Evolutionary conservation across 2,797 vertebrate genomes (phyloP).

Genomic region (Prionace glauca): DNA sequence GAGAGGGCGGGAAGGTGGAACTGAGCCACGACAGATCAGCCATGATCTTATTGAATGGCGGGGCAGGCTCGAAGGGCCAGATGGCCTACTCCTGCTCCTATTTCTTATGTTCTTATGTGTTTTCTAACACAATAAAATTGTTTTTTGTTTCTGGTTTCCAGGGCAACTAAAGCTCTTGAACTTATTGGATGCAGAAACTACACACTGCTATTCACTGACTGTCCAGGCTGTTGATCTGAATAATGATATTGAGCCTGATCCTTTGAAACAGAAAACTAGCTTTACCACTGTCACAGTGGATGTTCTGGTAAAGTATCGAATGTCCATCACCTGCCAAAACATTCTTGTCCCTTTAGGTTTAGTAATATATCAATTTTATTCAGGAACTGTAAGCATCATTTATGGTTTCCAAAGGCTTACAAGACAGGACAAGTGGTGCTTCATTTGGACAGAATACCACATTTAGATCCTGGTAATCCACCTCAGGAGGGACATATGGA

Average conservation of each 20-base stretch:
- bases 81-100: too few species aligned
- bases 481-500: not conserved
- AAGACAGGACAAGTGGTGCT: not conserved
- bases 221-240: conserved; percentile 41
- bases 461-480: not conserved
- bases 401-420: not conserved
- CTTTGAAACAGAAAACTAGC: conserved; percentile 40
- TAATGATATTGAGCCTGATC: conserved; percentile 40
- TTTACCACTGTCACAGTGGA: conserved; percentile 42
- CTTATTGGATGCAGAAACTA: conserved; percentile 42
- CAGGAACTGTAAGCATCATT: not conserved
- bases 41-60: too few species aligned
- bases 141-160: conserved; percentile 1
- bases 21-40: too few species aligned
- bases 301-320: conserved; percentile 43
- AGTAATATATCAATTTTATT: not conserved
- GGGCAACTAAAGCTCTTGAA: conserved; percentile 43
- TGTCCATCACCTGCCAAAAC: not conserved
- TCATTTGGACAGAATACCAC: not conserved
- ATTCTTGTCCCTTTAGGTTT: not conserved
- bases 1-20: too few species aligned
- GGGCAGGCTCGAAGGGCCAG: too few species aligned
- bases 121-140: not conserved
- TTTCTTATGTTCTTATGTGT: too few species aligned
- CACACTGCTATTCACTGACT: conserved; percentile 37